Evolutionary conservation across 2,888 invertebrate species (phyloP), one percentile per base, ranked within the genome.

Genomic region (Lithophane leautieri): DNA sequence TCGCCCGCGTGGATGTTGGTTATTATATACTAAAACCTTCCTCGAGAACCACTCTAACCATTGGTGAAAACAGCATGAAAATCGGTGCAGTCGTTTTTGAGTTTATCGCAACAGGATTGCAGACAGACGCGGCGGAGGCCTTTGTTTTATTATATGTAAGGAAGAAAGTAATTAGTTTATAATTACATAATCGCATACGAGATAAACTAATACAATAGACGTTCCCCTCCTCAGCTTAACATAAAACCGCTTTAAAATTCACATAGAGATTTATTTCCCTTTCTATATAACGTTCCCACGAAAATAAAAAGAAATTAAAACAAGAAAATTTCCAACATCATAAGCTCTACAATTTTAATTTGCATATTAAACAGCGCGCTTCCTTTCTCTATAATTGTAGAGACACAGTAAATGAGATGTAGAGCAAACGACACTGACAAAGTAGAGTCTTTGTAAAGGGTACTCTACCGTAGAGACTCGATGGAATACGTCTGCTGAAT

Each of bases 291-390:
- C 28, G 2, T 47, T 62, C 25, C 54, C 68, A 72, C 34, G 8
- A 52, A 62, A 61, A n/a, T n/a, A 62, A 69, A 34, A 63, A 61
- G 9, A 8, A 61, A 78, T 60, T 66, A 73, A 47, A 81, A 63
- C 50, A 56, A 72, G 73, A 79, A 76, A 79, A 68, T 54, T 83
- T 58, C 63, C 71, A 70, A 73, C 77, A 50, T 80, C 52, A 84
- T 78, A 83, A 81, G 69, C 81, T 73, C 72, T 79, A 87, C 86
- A 89, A 83, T 86, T 88, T 89, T 87, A 88, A 90, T 90, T 90
- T 90, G 83, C 90, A 90, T 90, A 84, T 83, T 86, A 89, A 90
- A 80, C 79, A 87, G 81, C 65, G 67, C 73, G 74, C 79, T 79
- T 73, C 80, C 78, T 84, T 65, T 75, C 83, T 80, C 72, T 79